Evolutionary conservation across 1,140 invertebrate species (phyloP).

Genomic region (Ostrea denselamellosa): DNA sequence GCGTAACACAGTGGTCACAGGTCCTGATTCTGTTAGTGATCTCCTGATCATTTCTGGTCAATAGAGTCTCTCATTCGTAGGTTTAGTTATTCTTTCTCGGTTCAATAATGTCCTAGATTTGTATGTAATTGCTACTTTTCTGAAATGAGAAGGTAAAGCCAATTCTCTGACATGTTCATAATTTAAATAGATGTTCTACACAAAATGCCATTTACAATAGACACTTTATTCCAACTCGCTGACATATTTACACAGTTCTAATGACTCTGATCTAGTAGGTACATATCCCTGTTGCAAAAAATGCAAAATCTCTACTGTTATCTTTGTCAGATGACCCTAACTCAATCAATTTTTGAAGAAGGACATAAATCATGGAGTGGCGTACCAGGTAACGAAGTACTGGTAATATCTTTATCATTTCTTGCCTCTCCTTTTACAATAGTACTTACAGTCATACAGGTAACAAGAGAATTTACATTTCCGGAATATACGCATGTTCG

Average conservation of each 20-base stretch:
- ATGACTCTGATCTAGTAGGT: background rate
- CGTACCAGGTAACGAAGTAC: background rate
- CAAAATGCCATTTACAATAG: background rate
- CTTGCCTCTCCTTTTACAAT: background rate
- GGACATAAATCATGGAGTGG: background rate
- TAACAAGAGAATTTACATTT: background rate
- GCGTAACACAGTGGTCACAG: slow-evolving; percentile 46
- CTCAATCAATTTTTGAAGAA: background rate
- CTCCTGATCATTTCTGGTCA: slow-evolving; percentile 40
- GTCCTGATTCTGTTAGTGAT: slow-evolving; percentile 21
- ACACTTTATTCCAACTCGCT: background rate
- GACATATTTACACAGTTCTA: background rate
- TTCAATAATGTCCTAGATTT: slow-evolving; percentile 47
- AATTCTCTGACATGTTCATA: background rate
- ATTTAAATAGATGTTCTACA: background rate
- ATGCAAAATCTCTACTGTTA: background rate
- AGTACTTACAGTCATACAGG: background rate
- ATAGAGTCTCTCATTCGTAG: slow-evolving; percentile 38
- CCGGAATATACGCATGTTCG: background rate
- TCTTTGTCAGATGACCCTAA: background rate
- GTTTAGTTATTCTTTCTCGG: background rate
- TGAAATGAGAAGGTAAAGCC: background rate
- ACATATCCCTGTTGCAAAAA: background rate
- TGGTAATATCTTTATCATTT: background rate
- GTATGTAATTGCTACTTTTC: background rate